phyloP scores from a whole-genome alignment of 2,888 invertebrate species.

The Sturmia bella region DNA sequence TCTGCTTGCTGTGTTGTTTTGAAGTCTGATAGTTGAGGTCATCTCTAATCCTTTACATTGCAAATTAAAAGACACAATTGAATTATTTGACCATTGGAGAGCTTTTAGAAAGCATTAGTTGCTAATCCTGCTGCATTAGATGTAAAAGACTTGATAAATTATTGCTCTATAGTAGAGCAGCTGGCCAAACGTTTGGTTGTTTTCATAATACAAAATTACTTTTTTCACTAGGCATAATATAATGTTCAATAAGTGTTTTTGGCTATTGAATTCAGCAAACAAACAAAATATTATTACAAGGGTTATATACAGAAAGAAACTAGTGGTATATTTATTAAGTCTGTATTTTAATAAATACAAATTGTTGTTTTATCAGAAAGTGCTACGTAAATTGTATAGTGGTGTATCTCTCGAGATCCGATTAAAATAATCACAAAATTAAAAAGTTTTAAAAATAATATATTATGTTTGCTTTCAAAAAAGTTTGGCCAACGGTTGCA shows the following conservation, averaged over 20 bases:
- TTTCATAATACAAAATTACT: background rate
- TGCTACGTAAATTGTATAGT: no score
- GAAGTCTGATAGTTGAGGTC: slow-evolving; percentile 58
- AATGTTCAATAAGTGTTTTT: slow-evolving; percentile 9
- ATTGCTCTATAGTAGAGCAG: slow-evolving; percentile 7
- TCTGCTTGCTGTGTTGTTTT: slow-evolving; percentile 28
- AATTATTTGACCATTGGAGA: slow-evolving; percentile 62
- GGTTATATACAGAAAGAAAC: no score
- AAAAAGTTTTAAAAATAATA: no score
- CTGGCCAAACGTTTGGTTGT: background rate
- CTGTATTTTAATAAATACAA: no score
- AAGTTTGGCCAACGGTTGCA: no score
- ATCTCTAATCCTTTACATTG: slow-evolving; percentile 63
- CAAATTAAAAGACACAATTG: slow-evolving; percentile 68
- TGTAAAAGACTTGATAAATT: slow-evolving; percentile 60
- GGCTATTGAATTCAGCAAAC: background rate
- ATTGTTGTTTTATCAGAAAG: no score
- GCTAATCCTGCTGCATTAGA: slow-evolving; percentile 60
- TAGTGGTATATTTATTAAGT: no score
- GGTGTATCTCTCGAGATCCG: no score
- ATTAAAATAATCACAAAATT: no score
- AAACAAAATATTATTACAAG: no score
- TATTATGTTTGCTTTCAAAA: no score
- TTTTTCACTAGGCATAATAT: slow-evolving; percentile 6
- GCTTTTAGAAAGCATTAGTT: slow-evolving; percentile 56